Percentiles rank a stretch among this genome's conserved stretches.
These are phyloP conservation scores for Dysdera silvatica DNA, from an alignment of 1,140 invertebrate species.

Conservation along the genomic window DNA sequence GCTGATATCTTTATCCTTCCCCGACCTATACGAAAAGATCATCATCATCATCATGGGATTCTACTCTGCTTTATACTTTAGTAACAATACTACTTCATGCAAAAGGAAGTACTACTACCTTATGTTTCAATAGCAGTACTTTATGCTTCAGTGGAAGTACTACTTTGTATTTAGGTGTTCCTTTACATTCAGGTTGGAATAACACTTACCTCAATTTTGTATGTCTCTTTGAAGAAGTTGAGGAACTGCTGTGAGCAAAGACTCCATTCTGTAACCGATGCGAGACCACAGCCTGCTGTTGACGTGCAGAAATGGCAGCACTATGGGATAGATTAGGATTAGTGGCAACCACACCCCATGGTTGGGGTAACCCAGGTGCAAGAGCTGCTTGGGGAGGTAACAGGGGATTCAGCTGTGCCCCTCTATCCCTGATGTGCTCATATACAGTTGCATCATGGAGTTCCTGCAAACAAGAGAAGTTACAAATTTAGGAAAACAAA, in stretches of 20 bases:
- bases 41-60: too few relatives aligned
- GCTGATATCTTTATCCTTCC: constrained; percentile 59
- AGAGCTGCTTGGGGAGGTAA: constrained; percentile 27
- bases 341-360: constrained; percentile 28
- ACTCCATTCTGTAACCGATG: constrained; percentile 12
- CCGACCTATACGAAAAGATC: constrained; percentile 19
- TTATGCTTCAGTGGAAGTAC: background rate
- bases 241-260: background rate
- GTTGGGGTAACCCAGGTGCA: constrained; percentile 26
- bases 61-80: too few relatives aligned
- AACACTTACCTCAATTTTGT: constrained; percentile 23
- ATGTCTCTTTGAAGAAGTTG: constrained; percentile 25
- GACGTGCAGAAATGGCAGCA: constrained; percentile 3
- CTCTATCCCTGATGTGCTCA: constrained; percentile 36
- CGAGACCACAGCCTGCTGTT: too few relatives aligned
- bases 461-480: too few relatives aligned
- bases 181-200: background rate
- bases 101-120: background rate
- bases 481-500: constrained; percentile 1
- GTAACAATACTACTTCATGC: background rate
- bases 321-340: constrained; percentile 18
- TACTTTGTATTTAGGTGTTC: background rate
- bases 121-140: background rate
- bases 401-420: constrained; percentile 29
- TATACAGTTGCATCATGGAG: constrained; percentile 29